A percentile compares a stretch with the other conserved stretches of the same genome.
Evolutionary conservation across 2,113 vertebrate species (phyloP).

Genomic region (Perca fluviatilis): DNA sequence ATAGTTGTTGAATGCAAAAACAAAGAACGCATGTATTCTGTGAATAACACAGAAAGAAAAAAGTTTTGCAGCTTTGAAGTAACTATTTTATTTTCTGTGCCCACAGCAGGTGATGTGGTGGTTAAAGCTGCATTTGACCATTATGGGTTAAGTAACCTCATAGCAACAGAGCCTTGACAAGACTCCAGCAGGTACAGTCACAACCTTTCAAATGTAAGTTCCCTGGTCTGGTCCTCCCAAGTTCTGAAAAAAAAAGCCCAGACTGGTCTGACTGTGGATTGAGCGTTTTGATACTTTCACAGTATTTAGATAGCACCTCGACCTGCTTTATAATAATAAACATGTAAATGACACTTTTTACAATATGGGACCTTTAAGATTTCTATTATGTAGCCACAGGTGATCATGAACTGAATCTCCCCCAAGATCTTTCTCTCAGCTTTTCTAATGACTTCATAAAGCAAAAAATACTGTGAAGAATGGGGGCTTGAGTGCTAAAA

Average conservation of each 20-base stretch:
- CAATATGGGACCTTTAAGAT: background rate
- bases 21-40: background rate
- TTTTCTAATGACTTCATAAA: constrained; percentile 36
- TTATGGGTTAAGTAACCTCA: background rate
- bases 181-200: background rate
- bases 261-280: too few species aligned
- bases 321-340: too few species aligned
- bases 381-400: background rate
- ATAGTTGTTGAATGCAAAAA: background rate
- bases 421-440: background rate
- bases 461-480: constrained; percentile 11
- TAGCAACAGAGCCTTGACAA: background rate
- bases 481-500: background rate
- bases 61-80: constrained; percentile 11
- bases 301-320: too few species aligned
- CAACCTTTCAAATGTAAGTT: background rate
- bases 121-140: background rate
- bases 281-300: too few species aligned
- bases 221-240: background rate
- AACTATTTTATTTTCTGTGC: background rate
- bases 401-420: background rate
- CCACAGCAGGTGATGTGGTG: background rate
- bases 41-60: background rate
- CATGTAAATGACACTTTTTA: too few species aligned
- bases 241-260: background rate